Conservation (phyloP, 2,888 invertebrate genomes). For the Eristalis tenax region DNA sequence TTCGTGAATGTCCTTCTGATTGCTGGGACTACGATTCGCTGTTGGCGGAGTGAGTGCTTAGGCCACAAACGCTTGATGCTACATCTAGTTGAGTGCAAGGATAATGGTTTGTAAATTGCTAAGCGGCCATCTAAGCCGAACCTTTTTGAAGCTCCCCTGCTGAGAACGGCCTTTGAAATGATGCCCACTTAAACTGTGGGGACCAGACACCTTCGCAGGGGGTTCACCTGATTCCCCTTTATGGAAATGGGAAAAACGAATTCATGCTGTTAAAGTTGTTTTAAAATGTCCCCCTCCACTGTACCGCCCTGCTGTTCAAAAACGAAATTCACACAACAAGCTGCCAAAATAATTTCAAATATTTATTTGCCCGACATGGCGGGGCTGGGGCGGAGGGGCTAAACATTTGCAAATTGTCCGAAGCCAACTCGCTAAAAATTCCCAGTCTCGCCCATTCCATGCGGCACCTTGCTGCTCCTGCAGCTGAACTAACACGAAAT, state of each 20-base stretch:
- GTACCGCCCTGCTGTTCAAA: too few species aligned
- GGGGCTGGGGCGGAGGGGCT: background rate
- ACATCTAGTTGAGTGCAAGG: background rate
- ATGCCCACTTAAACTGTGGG: too few species aligned
- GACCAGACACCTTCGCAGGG: too few species aligned
- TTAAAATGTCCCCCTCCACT: too few species aligned
- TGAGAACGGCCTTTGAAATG: too few species aligned
- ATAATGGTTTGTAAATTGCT: too few species aligned
- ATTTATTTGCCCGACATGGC: background rate
- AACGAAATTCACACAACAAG: background rate
- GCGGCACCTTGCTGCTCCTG: background rate
- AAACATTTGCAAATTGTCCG: constrained; percentile 16
- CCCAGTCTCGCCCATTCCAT: background rate
- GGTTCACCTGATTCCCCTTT: too few species aligned
- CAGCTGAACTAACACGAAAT: constrained; percentile 43
- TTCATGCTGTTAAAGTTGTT: too few species aligned
- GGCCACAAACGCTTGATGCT: background rate
- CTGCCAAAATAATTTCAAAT: constrained; percentile 21
- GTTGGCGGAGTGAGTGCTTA: background rate
- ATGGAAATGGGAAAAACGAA: too few species aligned
- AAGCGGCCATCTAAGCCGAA: too few species aligned
- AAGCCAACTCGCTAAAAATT: background rate
- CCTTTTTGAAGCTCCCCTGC: too few species aligned
- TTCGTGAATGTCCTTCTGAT: background rate
- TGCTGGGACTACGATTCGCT: background rate